Base-by-base conservation (phyloP, 2,888 invertebrate species). In the Argyresthia goedartella region DNA sequence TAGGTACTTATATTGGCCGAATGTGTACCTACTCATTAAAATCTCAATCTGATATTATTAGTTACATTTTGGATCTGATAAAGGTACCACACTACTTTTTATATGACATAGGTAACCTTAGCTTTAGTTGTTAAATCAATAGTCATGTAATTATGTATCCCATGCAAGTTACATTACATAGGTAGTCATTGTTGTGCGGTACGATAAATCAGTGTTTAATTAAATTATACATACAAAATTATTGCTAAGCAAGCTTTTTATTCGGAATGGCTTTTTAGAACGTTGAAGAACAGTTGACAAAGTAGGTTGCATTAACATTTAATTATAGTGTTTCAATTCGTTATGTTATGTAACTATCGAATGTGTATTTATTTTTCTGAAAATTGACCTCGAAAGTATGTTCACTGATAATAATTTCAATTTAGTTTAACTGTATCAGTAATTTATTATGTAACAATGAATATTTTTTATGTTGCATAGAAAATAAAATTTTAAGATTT, bases 381-480 rank as follows among this genome's bases (percentile, higher is more conserved):
- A 46, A 39, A 33, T 25, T 46, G 46, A 46, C 46, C 13, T 46
- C 36, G 48, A 48, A 6, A 35, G 13, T 76, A 60, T 67, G 71
- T 77, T 78, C 72, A 73, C 72, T 73, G 74, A 49, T 75, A 67
- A 73, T 81, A 73, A 72, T 61, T 78, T 76, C 73, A 67, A 71
- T 79, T 84, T 78, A 79, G 76, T 84, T 84, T 54, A 41, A 64
- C 76, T 79, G 81, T 85, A 81, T 77, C 77, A 77, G 76, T 86
- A 84, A 84, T 84, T 85, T 85, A 85, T 86, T 85, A 75, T 67
- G 68, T 85, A 85, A 81, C 84, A 82, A 84, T 84, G 81, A 74
- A 85, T 86, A 86, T 86, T 87, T 86, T 87, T 87, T 87, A 87
- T 87, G 87, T 87, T 87, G 87, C 87, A 84, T 87, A 87, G 87